Evolutionary conservation across 2,888 invertebrate genomes (phyloP).

Genomic region (Melitaea athalia): DNA sequence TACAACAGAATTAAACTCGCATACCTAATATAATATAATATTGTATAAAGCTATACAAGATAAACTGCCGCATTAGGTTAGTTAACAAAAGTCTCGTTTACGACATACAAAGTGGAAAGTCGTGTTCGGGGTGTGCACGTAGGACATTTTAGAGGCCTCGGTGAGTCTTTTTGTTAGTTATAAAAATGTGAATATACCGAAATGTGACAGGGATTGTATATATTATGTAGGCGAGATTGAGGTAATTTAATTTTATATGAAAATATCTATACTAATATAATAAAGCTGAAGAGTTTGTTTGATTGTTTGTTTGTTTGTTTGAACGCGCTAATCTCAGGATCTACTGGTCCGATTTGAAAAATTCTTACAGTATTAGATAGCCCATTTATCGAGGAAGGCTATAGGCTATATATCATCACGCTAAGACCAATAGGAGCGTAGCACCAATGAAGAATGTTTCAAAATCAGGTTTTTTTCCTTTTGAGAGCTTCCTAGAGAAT

Average conservation of each 20-base stretch:
- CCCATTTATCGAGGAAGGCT: too few species aligned
- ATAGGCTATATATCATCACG: too few species aligned
- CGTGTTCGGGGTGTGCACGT: constrained; percentile 43
- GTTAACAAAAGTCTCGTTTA: constrained; percentile 77
- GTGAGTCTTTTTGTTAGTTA: constrained; percentile 3
- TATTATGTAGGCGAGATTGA: background rate
- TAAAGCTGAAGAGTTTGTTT: too few species aligned
- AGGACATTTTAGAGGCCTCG: constrained; percentile 26
- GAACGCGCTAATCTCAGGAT: too few species aligned
- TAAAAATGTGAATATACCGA: constrained; percentile 3
- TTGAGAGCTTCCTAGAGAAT: too few species aligned
- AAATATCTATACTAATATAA: too few species aligned
- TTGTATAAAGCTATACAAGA: background rate
- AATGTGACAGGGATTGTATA: constrained; percentile 5
- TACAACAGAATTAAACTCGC: background rate
- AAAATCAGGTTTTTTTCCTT: too few species aligned
- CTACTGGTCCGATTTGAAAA: too few species aligned
- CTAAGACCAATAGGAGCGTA: too few species aligned
- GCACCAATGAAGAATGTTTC: too few species aligned
- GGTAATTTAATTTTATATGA: background rate
- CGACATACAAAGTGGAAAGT: constrained; percentile 67
- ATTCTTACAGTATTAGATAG: too few species aligned
- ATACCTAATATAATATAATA: background rate
- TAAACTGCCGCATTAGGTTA: constrained; percentile 37
- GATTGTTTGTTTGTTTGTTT: too few species aligned